These are phyloP conservation scores for Cherax destructor DNA, from an alignment of 1,140 invertebrate genomes.

Conservation along the genomic window DNA sequence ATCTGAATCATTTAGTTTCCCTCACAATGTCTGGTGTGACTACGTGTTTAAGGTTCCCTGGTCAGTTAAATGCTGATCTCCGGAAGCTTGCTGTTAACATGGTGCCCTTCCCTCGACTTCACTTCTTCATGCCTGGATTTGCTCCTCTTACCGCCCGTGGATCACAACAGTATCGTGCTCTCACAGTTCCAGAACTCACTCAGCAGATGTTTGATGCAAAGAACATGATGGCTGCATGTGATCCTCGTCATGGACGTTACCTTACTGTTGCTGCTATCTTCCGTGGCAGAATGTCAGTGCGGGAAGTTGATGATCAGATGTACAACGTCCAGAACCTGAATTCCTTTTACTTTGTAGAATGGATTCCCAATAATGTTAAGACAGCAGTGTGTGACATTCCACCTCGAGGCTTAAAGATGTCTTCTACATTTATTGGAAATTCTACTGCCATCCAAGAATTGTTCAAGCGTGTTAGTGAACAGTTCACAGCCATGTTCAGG, in stretches of 20 bases:
- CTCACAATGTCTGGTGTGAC: conserved; percentile 64
- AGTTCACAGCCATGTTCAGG: conserved; percentile 64
- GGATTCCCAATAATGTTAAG: conserved; percentile 63
- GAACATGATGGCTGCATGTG: conserved; percentile 66
- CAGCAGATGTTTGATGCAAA: conserved; percentile 66
- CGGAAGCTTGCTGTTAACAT: conserved; percentile 59
- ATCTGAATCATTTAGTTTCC: conserved; percentile 58
- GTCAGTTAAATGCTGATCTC: conserved; percentile 60
- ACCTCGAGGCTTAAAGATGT: conserved; percentile 48
- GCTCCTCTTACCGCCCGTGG: conserved; percentile 60
- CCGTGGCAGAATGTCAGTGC: conserved; percentile 59
- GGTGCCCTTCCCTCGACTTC: conserved; percentile 61
- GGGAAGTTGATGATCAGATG: conserved; percentile 65
- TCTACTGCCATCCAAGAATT: conserved; percentile 58
- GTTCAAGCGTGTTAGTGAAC: conserved; percentile 59
- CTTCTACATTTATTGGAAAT: conserved; percentile 54
- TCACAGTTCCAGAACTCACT: conserved; percentile 64
- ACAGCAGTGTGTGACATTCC: conserved; percentile 58
- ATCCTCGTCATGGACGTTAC: conserved; percentile 57
- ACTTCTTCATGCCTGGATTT: conserved; percentile 65
- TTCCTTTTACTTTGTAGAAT: conserved; percentile 61
- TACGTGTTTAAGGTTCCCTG: conserved; percentile 56
- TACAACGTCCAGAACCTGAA: conserved; percentile 63
- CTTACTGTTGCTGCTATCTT: conserved; percentile 62
- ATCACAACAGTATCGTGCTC: conserved; percentile 55